Base-by-base conservation (phyloP, 1,140 invertebrate species). In the Chironomus tepperi region DNA sequence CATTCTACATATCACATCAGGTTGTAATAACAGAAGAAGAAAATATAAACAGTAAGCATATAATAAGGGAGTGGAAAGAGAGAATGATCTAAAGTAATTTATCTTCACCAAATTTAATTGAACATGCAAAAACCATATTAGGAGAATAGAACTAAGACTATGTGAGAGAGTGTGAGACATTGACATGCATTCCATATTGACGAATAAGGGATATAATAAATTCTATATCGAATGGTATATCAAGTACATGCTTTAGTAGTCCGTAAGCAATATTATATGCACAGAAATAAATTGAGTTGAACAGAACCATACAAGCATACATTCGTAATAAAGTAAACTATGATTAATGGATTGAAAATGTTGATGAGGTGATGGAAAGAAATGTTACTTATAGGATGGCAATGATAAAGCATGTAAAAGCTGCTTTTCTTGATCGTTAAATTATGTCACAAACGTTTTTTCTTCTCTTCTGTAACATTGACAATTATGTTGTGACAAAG, bases 101-200 rank as follows among this genome's bases (percentile, higher is more conserved):
- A 57, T 57, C 47, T 57, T 57, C 47, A 57, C 12, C 47, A 57
- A 5, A 57, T 57, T 57, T 57, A 57, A 57, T 57, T 57, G 47
- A 57, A 57, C 47, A 57, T 57, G 47, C 47, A 57, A 57, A 5
- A 57, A 5, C 47, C 47, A 57, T 57, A 57, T 57, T 57, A n/a
- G 47, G 12, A 57, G n/a, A 9, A 57, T n/a, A 57, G 47, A 57
- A 34, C 24, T 34, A n/a, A 57, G 47, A 57, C 47, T 57, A 57
- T 34, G 47, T 57, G 43, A 47, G n/a, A 57, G 10, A 57, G 47
- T n/a, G 47, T 57, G 12, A 57, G n/a, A 57, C 47, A 57, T 57
- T 57, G 47, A 57, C 47, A 57, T 57, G 47, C 47, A 57, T 57
- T 57, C 47, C n/a, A 57, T 5, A 57, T 57, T 57, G 47, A 57